Base-by-base conservation (phyloP, 2,888 invertebrate species). In the Dynastes tityus region DNA sequence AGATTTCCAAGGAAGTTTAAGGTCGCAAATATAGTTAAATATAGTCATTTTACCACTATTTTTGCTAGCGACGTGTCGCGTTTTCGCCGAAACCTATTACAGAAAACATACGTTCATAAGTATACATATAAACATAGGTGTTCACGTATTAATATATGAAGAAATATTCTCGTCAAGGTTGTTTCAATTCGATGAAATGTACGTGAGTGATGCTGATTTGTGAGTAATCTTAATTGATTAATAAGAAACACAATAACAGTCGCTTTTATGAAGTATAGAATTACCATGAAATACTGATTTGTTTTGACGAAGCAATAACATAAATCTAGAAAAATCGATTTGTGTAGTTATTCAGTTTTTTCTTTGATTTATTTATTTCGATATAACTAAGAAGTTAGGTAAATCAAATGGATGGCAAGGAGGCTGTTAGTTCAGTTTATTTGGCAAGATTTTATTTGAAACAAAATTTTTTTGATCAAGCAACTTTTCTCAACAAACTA, bases 91-190 rank as follows among this genome's bases (percentile, higher is more conserved):
- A 58, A 58, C 8, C 55, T 58, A 58, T 22, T 58, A 22, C 22
- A 55, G 22, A 55, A 55, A 55, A 55, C 16, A 22, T 55, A 32
- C 32, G 0, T 32, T 4, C 4, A 5, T 37, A 37, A 1, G 5
- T 37, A 58, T 58, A 58, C 8, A 16, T 22, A 58, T 58, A 58
- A 58, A 58, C 8, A 22, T 55, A 16, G 16, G 22, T 58, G 22
- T 8, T 58, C 8, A 9, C 22, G 2, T 58, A 58, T 22, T 4
- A 22, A 58, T 45, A 51, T 51, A 29, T 68, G 40, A 51, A 27
- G 68, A 68, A 68, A 68, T 68, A 51, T 40, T 68, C 5, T 67
- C 11, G 27, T 45, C 45, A 67, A 67, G 68, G 68, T 68, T 29
- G 51, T 51, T n/a, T 68, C 13, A 49, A n/a, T 68, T 68, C 68